Evolutionary conservation across 2,888 invertebrate genomes (phyloP).

Genomic region (Plusia festucae): DNA sequence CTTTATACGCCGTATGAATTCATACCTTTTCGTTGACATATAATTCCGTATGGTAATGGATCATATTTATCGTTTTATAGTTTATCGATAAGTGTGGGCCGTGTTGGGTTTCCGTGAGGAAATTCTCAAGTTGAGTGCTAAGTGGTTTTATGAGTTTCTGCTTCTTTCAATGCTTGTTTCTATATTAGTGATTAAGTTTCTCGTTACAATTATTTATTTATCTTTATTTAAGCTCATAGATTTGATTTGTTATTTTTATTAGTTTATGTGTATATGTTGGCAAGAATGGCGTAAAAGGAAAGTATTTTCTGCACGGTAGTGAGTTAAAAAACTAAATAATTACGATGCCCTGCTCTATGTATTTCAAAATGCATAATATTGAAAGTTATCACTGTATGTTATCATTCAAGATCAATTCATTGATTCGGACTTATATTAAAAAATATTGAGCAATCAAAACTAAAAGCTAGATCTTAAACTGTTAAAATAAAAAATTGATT

Average conservation of each 20-base stretch:
- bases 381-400: too few species aligned
- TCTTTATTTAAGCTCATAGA: too few species aligned
- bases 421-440: too few species aligned
- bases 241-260: too few species aligned
- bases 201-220: not conserved
- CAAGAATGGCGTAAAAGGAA: too few species aligned
- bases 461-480: not conserved
- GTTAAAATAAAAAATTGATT: constrained; percentile 9
- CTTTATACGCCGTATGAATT: constrained; percentile 38
- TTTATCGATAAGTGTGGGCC: constrained; percentile 1
- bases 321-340: too few species aligned
- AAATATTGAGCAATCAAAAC: not conserved
- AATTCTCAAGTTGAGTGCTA: constrained; percentile 4
- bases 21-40: constrained; percentile 39
- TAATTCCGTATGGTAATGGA: constrained; percentile 8
- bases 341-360: too few species aligned
- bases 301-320: too few species aligned
- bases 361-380: too few species aligned
- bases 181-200: not conserved
- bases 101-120: not conserved
- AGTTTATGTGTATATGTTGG: too few species aligned
- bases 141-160: not conserved
- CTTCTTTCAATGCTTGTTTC: not conserved
- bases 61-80: not conserved
- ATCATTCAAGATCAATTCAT: too few species aligned